A percentile compares a stretch with the other conserved stretches of the same genome.
Evolutionary conservation across 2,797 vertebrate species (phyloP).

Genomic region (Emys orbicularis): DNA sequence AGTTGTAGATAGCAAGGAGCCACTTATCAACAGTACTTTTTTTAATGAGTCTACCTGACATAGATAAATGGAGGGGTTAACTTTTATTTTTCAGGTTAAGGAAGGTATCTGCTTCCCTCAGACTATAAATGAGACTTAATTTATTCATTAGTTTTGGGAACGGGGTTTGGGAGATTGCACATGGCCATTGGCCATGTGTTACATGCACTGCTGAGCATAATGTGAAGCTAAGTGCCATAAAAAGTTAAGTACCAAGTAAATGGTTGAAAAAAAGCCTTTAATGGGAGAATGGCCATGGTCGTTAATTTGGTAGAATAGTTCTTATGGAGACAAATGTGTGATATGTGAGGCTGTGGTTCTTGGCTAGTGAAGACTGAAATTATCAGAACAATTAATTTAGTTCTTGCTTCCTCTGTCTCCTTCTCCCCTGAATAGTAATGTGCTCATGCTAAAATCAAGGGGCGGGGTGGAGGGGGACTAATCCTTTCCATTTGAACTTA

Average conservation of each 20-base stretch:
- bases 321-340: slow-evolving; percentile 61
- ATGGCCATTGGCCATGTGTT: slow-evolving; percentile 61
- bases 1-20: background rate
- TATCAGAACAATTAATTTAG: background rate
- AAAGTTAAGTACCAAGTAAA: slow-evolving; percentile 78
- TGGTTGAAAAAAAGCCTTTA: slow-evolving; percentile 77
- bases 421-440: background rate
- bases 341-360: background rate
- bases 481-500: background rate
- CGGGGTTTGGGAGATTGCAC: slow-evolving; percentile 30
- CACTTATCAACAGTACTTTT: background rate
- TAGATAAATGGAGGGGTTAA: slow-evolving; percentile 28
- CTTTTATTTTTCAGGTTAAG: slow-evolving; percentile 38
- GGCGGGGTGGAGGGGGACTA: background rate
- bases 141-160: slow-evolving; percentile 47
- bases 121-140: slow-evolving; percentile 25
- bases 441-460: background rate
- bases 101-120: slow-evolving; percentile 28
- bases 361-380: background rate
- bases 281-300: slow-evolving; percentile 69
- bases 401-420: background rate
- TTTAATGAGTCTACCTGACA: slow-evolving; percentile 10
- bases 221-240: slow-evolving; percentile 83
- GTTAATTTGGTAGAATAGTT: slow-evolving; percentile 78
- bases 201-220: slow-evolving; percentile 82